Base-by-base conservation (phyloP, 2,113 vertebrate genomes). In the Merops nubicus region DNA sequence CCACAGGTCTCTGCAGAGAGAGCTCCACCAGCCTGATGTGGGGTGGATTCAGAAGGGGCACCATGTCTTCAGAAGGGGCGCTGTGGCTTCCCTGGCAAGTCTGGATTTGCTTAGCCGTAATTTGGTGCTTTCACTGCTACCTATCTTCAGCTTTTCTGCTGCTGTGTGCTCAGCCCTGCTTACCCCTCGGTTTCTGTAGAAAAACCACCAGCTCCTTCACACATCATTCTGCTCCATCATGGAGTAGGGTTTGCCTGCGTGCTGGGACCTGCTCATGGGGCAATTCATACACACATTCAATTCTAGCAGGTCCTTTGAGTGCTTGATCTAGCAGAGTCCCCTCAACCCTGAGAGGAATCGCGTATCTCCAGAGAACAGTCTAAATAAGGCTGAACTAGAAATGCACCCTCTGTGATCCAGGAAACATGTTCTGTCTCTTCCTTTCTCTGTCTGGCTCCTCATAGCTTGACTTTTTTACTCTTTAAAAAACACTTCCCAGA, bases 141-240 rank as follows among this genome's bases (percentile, higher is more conserved):
- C 20, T 33, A 21, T 67, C 26, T 31, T 57, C 8, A 6, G 54
- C 26, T 54, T 69, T 75, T 7, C 62, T n/a, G 47, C 42, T 69
- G 36, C 42, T 43, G 1, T 22, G 54, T 42, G 7, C 33, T 77
- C 18, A 22, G 51, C 19, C 64, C 54, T 38, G 34, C 40, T 81
- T 59, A 42, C 15, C 43, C 33, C 50, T 76, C 45, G n/a, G n/a
- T n/a, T n/a, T 64, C 38, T 45, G 33, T 50, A 11, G 50, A 51
- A 51, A 74, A 20, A 4, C 1, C 54, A 45, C 21, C 25, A 78
- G 20, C 67, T 84, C 51, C 33, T 63, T 59, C 65, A 33, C 12
- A 11, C 8, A 2, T 3, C n/a, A n/a, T 31, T 29, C 60, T 23
- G 28, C 34, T 68, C 34, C 45, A 29, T 43, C 0, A 0, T 38